These are phyloP conservation scores for Tuberolachnus salignus DNA, from an alignment of 2,888 invertebrate genomes.

Conservation along the genomic window DNA sequence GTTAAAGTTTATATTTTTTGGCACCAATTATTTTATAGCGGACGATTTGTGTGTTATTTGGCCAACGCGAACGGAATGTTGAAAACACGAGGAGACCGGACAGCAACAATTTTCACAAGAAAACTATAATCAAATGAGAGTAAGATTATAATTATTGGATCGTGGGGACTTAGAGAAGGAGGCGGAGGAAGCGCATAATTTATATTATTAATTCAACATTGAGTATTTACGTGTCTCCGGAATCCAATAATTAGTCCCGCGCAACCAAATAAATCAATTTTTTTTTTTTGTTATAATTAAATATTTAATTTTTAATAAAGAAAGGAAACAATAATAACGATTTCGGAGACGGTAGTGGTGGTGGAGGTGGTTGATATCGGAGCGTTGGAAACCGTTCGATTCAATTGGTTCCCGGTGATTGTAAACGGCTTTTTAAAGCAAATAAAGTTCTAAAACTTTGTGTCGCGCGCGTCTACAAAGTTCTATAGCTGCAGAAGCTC, in stretches of 20 bases:
- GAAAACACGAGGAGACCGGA: no score
- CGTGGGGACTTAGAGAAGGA: no score
- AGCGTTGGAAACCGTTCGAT: constrained; percentile 38
- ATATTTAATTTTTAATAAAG: no score
- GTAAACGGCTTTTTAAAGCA: constrained; percentile 42
- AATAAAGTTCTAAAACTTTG: constrained; percentile 50
- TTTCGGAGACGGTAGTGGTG: no score
- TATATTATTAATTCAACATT: constrained; percentile 1
- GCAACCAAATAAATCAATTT: neutral
- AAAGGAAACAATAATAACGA: neutral
- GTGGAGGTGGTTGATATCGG: neutral
- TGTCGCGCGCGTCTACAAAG: constrained; percentile 49
- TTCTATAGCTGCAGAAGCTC: constrained; percentile 35
- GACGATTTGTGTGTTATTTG: no score
- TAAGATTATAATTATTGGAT: no score
- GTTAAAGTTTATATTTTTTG: neutral
- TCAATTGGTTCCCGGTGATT: constrained; percentile 29
- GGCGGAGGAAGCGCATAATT: constrained; percentile 17
- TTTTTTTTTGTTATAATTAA: no score
- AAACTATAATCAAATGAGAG: no score
- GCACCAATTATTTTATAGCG: no score
- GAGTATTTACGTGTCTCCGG: no score
- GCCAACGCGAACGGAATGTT: no score
- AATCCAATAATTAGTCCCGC: neutral
- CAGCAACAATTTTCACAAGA: no score